Percentiles rank a stretch among this genome's conserved stretches.
These are phyloP conservation scores for Melanogrammus aeglefinus DNA, from an alignment of 2,797 vertebrate species.

Conservation along the genomic window DNA sequence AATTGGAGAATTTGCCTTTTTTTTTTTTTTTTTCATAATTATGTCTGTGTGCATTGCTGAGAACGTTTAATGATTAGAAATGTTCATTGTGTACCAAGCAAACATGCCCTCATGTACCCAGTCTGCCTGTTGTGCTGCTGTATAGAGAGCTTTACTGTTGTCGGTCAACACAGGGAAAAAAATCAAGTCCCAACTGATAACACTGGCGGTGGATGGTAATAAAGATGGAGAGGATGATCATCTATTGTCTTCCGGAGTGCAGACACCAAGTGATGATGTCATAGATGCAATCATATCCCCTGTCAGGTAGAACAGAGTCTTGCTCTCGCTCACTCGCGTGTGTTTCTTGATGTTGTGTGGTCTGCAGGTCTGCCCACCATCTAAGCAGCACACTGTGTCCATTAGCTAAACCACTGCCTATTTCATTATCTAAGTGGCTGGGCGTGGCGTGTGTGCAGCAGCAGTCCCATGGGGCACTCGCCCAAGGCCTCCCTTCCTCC, in stretches of 20 bases:
- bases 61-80: conserved; percentile 29
- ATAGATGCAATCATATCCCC: too few relatives aligned
- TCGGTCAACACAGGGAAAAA: background rate
- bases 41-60: background rate
- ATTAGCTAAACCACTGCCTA: conserved; percentile 60
- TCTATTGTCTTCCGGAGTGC: background rate
- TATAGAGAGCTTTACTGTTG: background rate
- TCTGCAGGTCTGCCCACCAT: conserved; percentile 34
- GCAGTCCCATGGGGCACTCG: conserved; percentile 13
- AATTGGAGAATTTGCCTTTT: background rate
- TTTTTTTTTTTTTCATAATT: too few relatives aligned
- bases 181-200: background rate
- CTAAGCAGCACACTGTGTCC: conserved; percentile 40
- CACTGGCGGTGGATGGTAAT: background rate
- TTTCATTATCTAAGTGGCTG: conserved; percentile 65
- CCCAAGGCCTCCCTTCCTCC: conserved; percentile 2
- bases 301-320: background rate
- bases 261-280: background rate
- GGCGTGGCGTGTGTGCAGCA: conserved; percentile 20
- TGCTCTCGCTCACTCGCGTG: conserved; percentile 1
- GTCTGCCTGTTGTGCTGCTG: background rate
- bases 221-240: background rate
- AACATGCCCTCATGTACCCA: conserved; percentile 15
- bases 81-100: conserved; percentile 19
- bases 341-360: conserved; percentile 25